A percentile compares a stretch with the other conserved stretches of the same genome.
These are phyloP conservation scores for Heliothis subflexa DNA, from an alignment of 1,140 invertebrate species.

Conservation along the genomic window DNA sequence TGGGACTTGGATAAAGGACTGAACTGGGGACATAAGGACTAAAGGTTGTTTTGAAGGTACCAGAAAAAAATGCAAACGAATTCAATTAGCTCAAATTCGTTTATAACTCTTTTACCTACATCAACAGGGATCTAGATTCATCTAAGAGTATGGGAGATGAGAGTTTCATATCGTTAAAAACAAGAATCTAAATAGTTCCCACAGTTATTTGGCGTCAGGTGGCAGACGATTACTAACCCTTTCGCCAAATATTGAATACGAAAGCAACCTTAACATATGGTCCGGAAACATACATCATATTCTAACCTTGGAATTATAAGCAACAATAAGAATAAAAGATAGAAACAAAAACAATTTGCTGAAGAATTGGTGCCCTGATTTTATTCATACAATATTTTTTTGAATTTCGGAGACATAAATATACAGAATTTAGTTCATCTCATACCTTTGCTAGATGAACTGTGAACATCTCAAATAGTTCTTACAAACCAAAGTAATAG, in stretches of 20 bases:
- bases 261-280: constrained; percentile 31
- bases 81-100: too few relatives aligned
- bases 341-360: too few relatives aligned
- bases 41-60: too few relatives aligned
- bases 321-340: neutral
- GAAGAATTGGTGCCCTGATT: neutral
- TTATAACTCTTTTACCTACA: too few relatives aligned
- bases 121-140: too few relatives aligned
- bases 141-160: too few relatives aligned
- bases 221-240: constrained; percentile 29
- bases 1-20: neutral
- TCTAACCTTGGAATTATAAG: neutral
- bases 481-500: neutral
- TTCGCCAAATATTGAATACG: constrained; percentile 27
- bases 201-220: constrained; percentile 15
- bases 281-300: neutral
- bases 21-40: too few relatives aligned
- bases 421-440: neutral
- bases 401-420: too few relatives aligned
- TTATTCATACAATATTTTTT: neutral
- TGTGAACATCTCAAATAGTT: neutral
- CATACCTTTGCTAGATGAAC: too few relatives aligned
- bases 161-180: neutral
- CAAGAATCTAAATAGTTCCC: constrained; percentile 15
- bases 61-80: too few relatives aligned